Evolutionary conservation across 2,113 vertebrate genomes (phyloP), one percentile per base, ranked within the genome.

Genomic region (Cyprinus carpio): DNA sequence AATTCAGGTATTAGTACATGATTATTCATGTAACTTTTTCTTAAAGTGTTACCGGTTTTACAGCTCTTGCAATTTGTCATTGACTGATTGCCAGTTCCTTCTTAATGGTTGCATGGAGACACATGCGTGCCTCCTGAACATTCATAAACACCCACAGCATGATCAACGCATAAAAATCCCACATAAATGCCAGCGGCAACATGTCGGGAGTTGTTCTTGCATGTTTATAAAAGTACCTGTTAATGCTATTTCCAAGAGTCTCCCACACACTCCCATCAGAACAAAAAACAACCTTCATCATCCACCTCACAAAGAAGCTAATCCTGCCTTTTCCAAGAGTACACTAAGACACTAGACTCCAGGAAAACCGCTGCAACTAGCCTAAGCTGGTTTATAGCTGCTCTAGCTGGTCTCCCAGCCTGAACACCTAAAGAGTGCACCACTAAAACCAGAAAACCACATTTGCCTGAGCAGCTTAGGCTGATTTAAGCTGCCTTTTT

Each of bases 151-250:
- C 77, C 25, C 40, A 25, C 76, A 80, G 5, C 29, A 64, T 40
- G 7, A 3, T 23, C 37, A 76, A 78, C 13, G 4, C 40, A 75
- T 31, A 76, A 6, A 27, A 34, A 82, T 40, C 49, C 62, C 75
- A 83, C 15, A 71, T 29, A 86, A 23, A 56, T 76, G 29, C 65
- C 81, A 77, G 65, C 31, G 3, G 12, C 27, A 80, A 34, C 85
- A 86, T 78, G 88, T 85, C 46, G 3, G 75, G 80, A 87, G 60
- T 20, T 80, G 85, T 65, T 40, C 37, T 29, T 75, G 74, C 87
- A 85, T 13, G 78, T 84, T 74, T 69, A 16, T 23, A n/a, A 69
- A 51, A 75, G 58, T 67, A 13, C 18, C 23, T 67, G 56, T 76
- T 25, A 40, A 54, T 80, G n/a, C 13, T 11, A 71, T 46, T 84